Evolutionary conservation across 2,113 vertebrate species (phyloP).

Genomic region (Colossoma macropomum): DNA sequence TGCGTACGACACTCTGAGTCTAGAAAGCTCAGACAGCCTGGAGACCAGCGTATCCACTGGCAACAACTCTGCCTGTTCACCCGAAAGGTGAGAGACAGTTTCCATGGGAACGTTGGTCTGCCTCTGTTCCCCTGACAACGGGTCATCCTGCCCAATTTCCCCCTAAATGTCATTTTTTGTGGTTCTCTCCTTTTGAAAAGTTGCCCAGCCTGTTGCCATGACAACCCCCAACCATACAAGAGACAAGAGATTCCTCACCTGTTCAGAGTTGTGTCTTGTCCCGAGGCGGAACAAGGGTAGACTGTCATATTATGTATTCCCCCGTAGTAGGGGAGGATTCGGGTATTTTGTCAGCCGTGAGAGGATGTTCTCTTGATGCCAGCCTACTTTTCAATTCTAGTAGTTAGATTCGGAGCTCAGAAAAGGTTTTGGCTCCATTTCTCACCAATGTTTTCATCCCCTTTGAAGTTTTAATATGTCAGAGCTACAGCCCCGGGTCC

Average conservation of each 20-base stretch:
- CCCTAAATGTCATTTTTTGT: slow-evolving; percentile 68
- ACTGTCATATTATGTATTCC: slow-evolving; percentile 55
- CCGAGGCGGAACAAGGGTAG: slow-evolving; percentile 52
- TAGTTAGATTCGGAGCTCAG: slow-evolving; percentile 26
- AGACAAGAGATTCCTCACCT: slow-evolving; percentile 55
- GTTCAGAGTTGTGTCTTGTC: slow-evolving; percentile 64
- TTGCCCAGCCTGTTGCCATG: slow-evolving; percentile 73
- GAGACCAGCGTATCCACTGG: slow-evolving; percentile 94
- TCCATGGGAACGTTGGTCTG: slow-evolving; percentile 79
- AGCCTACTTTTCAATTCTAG: slow-evolving; percentile 46
- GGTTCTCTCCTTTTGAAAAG: slow-evolving; percentile 57
- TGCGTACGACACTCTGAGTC: slow-evolving; percentile 92
- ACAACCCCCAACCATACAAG: slow-evolving; percentile 62
- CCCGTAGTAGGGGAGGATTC: slow-evolving; percentile 33
- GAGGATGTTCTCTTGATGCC: slow-evolving; percentile 43
- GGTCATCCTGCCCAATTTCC: slow-evolving; percentile 73
- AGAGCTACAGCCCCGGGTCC: slow-evolving; percentile 10
- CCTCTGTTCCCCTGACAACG: slow-evolving; percentile 70
- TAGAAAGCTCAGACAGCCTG: slow-evolving; percentile 98
- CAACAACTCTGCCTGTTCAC: slow-evolving; percentile 90
- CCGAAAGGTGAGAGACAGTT: slow-evolving; percentile 86
- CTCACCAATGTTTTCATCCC: slow-evolving; percentile 13
- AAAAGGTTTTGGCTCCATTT: slow-evolving; percentile 21
- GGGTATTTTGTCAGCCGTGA: slow-evolving; percentile 44
- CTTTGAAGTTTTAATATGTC: slow-evolving; percentile 46